phyloP scores from a whole-genome alignment of 2,797 vertebrate species.

The Poecile montanus region DNA sequence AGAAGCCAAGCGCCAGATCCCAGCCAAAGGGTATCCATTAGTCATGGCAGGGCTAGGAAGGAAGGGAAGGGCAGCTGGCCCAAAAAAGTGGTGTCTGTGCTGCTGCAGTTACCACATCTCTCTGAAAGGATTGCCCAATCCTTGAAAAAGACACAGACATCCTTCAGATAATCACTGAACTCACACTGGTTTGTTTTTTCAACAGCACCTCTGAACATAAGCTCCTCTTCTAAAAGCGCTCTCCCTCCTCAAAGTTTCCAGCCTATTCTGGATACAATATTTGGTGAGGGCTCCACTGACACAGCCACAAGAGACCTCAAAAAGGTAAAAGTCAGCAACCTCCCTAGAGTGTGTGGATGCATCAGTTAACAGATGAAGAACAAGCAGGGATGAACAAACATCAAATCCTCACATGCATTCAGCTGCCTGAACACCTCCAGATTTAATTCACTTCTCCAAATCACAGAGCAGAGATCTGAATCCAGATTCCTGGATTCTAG shows the following conservation, averaged over 20 bases:
- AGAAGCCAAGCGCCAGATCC: slow-evolving; percentile 85
- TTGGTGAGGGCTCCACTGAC: neutral
- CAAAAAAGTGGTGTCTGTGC: slow-evolving; percentile 10
- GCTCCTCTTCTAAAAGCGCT: neutral
- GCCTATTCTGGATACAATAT: neutral
- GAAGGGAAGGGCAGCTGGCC: slow-evolving; percentile 60
- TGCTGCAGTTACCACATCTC: slow-evolving; percentile 31
- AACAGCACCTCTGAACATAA: neutral
- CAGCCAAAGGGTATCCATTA: slow-evolving; percentile 87
- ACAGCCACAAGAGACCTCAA: neutral
- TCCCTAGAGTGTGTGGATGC: neutral
- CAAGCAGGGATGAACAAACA: neutral
- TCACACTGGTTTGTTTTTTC: neutral
- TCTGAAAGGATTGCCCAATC: slow-evolving; percentile 32
- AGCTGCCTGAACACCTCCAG: neutral
- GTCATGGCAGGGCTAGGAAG: slow-evolving; percentile 51
- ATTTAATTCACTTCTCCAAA: neutral
- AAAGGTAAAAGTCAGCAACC: neutral
- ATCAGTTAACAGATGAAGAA: neutral
- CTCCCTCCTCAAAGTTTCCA: neutral
- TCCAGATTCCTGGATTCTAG: neutral
- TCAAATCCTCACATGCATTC: neutral
- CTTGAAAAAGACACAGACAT: slow-evolving; percentile 27
- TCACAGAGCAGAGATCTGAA: neutral
- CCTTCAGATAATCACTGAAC: slow-evolving; percentile 18